These are phyloP conservation scores for Lepas anatifera DNA, from an alignment of 2,888 invertebrate genomes.

Conservation along the genomic window DNA sequence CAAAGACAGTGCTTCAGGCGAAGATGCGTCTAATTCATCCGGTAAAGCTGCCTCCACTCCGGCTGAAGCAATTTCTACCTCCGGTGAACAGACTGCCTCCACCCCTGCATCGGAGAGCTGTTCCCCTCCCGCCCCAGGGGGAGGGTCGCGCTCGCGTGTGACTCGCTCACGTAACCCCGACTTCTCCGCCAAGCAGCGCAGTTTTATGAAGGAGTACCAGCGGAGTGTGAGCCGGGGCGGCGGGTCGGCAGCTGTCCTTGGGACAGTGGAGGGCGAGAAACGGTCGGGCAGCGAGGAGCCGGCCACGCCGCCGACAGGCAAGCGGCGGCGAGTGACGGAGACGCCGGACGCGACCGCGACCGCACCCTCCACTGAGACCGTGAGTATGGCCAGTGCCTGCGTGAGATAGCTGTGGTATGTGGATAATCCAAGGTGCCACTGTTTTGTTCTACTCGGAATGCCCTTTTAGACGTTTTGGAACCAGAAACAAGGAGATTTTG, in stretches of 20 bases:
- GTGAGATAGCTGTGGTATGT: too few relatives aligned
- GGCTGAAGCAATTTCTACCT: not conserved
- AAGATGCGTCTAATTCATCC: not conserved
- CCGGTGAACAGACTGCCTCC: not conserved
- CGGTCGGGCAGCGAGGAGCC: not conserved
- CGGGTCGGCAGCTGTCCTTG: not conserved
- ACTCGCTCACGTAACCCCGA: conserved; percentile 52
- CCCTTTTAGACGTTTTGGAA: too few relatives aligned
- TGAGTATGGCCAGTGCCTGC: too few relatives aligned
- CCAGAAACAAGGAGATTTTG: too few relatives aligned
- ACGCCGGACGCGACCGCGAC: not conserved
- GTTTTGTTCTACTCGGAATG: too few relatives aligned
- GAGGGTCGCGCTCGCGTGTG: conserved; percentile 26
- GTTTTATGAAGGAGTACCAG: conserved; percentile 44
- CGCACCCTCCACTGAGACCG: not conserved
- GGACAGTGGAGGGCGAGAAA: not conserved
- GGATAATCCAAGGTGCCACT: too few relatives aligned
- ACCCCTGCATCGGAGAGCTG: too few relatives aligned
- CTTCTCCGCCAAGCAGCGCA: conserved; percentile 48
- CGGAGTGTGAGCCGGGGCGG: conserved; percentile 31
- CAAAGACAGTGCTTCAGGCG: not conserved
- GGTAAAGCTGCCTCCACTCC: not conserved
- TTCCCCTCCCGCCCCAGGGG: not conserved
- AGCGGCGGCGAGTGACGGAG: not conserved
- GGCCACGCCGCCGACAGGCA: too few relatives aligned